A percentile compares a stretch with the other conserved stretches of the same genome.
Evolutionary conservation across 2,113 vertebrate genomes (phyloP).

Genomic region (Amazona guildingii): DNA sequence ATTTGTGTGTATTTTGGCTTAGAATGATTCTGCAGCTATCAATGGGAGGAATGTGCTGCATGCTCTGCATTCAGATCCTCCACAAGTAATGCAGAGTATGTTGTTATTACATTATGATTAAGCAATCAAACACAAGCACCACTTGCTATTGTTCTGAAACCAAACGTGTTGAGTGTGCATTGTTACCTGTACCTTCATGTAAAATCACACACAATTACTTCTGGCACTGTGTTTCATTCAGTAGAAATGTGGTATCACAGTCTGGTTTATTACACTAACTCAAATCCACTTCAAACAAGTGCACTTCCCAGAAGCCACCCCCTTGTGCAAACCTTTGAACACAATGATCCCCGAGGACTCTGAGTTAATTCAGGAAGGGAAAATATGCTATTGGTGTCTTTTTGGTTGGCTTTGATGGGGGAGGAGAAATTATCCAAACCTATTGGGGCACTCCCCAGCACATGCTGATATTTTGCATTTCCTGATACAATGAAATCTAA

Average conservation of each 20-base stretch:
- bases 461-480: not conserved
- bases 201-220: not conserved
- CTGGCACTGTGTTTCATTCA: not conserved
- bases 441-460: not conserved
- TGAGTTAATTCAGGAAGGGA: not conserved
- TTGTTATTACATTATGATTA: not conserved
- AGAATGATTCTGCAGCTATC: not conserved
- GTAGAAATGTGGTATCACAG: not conserved
- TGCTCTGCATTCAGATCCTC: constrained; percentile 11
- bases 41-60: constrained; percentile 53
- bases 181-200: not conserved
- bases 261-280: not conserved
- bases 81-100: not conserved
- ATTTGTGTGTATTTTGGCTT: constrained; percentile 32
- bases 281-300: constrained; percentile 12
- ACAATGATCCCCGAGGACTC: not conserved
- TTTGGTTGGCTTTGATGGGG: not conserved
- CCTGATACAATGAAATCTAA: not conserved
- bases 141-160: not conserved
- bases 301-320: not conserved
- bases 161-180: not conserved
- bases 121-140: not conserved
- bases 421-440: not conserved
- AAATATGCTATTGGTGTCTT: not conserved
- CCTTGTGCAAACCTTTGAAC: not conserved